Conservation (phyloP, 2,113 vertebrate genomes). For the Actenoides hombroni region DNA sequence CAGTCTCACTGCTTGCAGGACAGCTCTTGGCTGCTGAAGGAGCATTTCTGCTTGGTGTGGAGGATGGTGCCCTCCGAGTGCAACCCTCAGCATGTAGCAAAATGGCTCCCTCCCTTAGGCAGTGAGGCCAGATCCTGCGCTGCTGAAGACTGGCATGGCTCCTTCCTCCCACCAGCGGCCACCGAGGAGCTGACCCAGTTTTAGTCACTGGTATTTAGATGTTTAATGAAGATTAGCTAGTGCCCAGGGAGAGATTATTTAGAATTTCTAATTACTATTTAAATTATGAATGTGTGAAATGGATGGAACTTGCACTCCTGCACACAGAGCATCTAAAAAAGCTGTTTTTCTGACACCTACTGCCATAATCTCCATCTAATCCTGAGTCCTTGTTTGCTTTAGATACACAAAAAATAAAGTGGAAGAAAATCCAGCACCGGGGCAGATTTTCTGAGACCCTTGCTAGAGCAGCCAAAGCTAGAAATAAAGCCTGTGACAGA, state of each 20-base stretch:
- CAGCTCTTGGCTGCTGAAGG: background rate
- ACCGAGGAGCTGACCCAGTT: slow-evolving; percentile 29
- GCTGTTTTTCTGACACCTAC: background rate
- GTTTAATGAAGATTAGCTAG: slow-evolving; percentile 38
- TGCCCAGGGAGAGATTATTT: background rate
- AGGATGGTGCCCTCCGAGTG: background rate
- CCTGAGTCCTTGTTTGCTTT: background rate
- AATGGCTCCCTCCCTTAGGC: rapidly evolving
- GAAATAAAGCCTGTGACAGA: background rate
- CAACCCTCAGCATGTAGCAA: background rate
- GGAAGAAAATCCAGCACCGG: background rate
- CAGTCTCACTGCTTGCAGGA: background rate
- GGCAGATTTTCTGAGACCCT: background rate
- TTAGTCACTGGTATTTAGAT: background rate
- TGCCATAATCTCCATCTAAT: background rate
- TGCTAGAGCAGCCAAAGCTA: background rate
- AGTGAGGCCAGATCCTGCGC: background rate
- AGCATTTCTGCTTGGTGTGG: rapidly evolving
- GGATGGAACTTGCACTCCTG: background rate
- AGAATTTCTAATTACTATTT: slow-evolving; percentile 21
- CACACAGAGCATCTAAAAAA: background rate
- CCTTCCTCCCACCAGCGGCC: background rate
- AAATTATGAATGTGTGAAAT: slow-evolving; percentile 1
- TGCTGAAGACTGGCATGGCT: background rate
- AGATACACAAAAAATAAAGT: background rate